phyloP scores from a whole-genome alignment of 2,888 invertebrate genomes.

The Eupithecia centaureata region DNA sequence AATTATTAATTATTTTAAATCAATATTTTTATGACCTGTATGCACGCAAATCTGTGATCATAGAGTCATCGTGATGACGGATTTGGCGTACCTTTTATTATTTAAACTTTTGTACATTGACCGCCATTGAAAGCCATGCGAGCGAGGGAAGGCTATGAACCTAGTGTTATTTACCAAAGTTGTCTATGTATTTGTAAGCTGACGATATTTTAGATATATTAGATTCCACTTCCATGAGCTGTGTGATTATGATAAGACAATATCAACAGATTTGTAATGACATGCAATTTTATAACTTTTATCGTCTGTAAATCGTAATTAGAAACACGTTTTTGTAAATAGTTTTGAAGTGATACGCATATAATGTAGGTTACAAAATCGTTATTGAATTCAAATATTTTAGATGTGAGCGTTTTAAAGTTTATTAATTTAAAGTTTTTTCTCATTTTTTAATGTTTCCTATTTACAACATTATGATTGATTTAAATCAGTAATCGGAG shows the following conservation, averaged over 20 bases:
- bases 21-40: constrained; percentile 7
- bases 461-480: constrained; percentile 53
- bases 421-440: constrained; percentile 30
- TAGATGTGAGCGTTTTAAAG: constrained; percentile 70
- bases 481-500: constrained; percentile 21
- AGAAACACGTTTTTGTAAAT: constrained; percentile 66
- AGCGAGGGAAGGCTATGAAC: constrained; percentile 59
- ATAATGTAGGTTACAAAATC: constrained; percentile 55
- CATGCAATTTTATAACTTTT: constrained; percentile 60
- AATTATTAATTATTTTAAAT: constrained; percentile 31
- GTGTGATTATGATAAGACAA: constrained; percentile 74
- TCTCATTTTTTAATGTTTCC: constrained; percentile 59
- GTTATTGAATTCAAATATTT: constrained; percentile 76
- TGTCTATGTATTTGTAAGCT: constrained; percentile 57
- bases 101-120: constrained; percentile 32
- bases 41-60: constrained; percentile 1
- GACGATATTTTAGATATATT: constrained; percentile 50
- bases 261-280: constrained; percentile 65
- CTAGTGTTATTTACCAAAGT: constrained; percentile 75
- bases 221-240: constrained; percentile 59
- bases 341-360: constrained; percentile 59
- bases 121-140: constrained; percentile 28
- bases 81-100: constrained; percentile 4
- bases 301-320: constrained; percentile 49
- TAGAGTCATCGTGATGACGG: not conserved